Percentiles rank a stretch among this genome's conserved stretches.
Evolutionary conservation across 2,113 vertebrate species (phyloP).

Genomic region (Nerophis lumbriciformis): DNA sequence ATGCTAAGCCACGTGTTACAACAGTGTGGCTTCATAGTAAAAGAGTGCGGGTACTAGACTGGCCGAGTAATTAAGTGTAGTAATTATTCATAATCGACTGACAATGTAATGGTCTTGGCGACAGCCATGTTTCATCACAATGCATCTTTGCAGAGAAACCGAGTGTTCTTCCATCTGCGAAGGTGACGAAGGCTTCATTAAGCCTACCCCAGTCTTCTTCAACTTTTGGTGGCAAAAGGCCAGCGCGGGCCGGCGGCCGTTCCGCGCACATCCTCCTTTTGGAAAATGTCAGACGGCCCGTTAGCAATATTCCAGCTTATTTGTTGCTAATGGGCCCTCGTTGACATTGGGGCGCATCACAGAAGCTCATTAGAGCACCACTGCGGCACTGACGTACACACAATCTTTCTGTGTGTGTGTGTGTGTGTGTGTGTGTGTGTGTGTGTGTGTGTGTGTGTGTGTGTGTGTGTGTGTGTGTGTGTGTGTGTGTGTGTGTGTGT

Average conservation of each 20-base stretch:
- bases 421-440: conserved; percentile 21
- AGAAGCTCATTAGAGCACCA: conserved; percentile 50
- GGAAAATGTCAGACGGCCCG: conserved; percentile 67
- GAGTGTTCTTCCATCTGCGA: neutral
- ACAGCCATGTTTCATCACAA: too few relatives aligned
- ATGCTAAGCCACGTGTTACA: too few relatives aligned
- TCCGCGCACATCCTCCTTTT: conserved; percentile 54
- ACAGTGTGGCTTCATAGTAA: too few relatives aligned
- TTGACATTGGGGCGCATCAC: conserved; percentile 67
- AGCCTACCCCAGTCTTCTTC: conserved; percentile 28
- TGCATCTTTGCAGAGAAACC: too few relatives aligned
- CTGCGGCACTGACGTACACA: conserved; percentile 10
- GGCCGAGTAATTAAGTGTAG: too few relatives aligned
- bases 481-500: neutral
- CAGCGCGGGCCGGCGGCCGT: conserved; percentile 37
- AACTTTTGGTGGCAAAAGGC: conserved; percentile 43
- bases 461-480: too few relatives aligned
- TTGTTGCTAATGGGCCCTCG: conserved; percentile 60
- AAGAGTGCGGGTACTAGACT: too few relatives aligned
- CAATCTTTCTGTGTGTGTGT: conserved; percentile 17
- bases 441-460: too few relatives aligned
- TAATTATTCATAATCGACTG: too few relatives aligned
- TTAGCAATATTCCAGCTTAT: conserved; percentile 58
- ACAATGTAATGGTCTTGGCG: too few relatives aligned
- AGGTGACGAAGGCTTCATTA: neutral